phyloP scores from a whole-genome alignment of 1,140 invertebrate species.

The Lordiphosa stackelbergi region DNA sequence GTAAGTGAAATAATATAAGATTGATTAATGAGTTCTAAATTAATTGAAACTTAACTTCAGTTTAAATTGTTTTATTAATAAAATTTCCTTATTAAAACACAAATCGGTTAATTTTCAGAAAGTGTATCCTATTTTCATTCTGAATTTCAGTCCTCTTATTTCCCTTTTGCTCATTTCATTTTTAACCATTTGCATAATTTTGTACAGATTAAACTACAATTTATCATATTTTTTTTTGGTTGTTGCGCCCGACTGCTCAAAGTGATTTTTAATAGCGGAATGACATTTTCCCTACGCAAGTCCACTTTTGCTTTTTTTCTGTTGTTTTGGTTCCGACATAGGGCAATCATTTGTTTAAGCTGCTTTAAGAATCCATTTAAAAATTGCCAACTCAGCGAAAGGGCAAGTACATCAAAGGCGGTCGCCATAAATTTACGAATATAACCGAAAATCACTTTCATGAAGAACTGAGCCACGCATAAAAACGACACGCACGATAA shows the following conservation, averaged over 20 bases:
- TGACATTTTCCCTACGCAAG: slow-evolving; percentile 46
- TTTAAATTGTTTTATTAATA: too few relatives aligned
- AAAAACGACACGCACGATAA: slow-evolving; percentile 58
- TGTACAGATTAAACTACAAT: slow-evolving; percentile 70
- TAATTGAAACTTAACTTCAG: too few relatives aligned
- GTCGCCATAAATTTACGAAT: slow-evolving; percentile 48
- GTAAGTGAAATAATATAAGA: too few relatives aligned
- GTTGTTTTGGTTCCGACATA: slow-evolving; percentile 7
- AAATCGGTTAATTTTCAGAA: background rate
- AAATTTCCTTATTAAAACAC: too few relatives aligned
- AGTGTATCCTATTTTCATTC: slow-evolving; percentile 20
- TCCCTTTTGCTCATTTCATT: slow-evolving; percentile 25
- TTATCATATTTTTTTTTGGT: slow-evolving; percentile 65
- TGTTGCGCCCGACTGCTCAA: slow-evolving; percentile 59
- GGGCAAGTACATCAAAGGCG: slow-evolving; percentile 43
- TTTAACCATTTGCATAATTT: slow-evolving; percentile 68
- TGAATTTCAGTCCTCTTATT: background rate
- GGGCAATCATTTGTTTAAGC: slow-evolving; percentile 1
- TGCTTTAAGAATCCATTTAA: slow-evolving; percentile 23
- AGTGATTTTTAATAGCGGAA: slow-evolving; percentile 71
- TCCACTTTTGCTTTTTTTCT: slow-evolving; percentile 39
- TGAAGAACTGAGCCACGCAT: slow-evolving; percentile 25
- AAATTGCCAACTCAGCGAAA: slow-evolving; percentile 51
- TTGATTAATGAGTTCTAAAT: too few relatives aligned
- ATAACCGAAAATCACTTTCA: slow-evolving; percentile 55